Conservation (phyloP, 2,113 vertebrate species). For the Fregetta grallaria region DNA sequence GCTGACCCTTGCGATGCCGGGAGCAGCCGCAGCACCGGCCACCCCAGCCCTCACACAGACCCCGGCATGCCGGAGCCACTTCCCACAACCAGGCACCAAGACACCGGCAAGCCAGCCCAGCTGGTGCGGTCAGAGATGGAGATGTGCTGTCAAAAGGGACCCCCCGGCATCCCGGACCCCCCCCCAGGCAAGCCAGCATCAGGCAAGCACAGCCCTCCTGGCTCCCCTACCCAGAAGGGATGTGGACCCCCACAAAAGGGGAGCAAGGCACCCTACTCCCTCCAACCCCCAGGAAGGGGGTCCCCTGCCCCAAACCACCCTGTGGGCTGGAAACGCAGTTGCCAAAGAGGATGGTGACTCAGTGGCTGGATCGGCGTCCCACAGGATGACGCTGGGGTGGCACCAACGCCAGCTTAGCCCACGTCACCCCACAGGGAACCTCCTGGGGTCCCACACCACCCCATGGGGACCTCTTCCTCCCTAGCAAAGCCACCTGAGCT, state of each 20-base stretch:
- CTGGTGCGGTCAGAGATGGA: background rate
- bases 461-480: background rate
- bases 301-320: background rate
- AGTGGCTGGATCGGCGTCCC: accelerated
- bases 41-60: accelerated
- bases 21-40: background rate
- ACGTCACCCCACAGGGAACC: background rate
- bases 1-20: slow-evolving; percentile 50
- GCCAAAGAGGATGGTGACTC: background rate
- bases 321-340: background rate
- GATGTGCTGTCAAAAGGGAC: background rate
- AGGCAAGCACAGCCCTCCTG: background rate
- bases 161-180: accelerated
- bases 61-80: accelerated
- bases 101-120: background rate
- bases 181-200: background rate
- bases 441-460: background rate
- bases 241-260: background rate
- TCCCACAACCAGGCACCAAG: background rate
- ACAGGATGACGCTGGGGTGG: background rate
- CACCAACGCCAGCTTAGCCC: background rate
- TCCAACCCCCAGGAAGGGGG: background rate
- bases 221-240: background rate
- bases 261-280: background rate
- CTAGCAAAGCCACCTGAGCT: background rate